Conservation (phyloP, 1,140 invertebrate genomes). For the Pseudomyrmex dendroicus region DNA sequence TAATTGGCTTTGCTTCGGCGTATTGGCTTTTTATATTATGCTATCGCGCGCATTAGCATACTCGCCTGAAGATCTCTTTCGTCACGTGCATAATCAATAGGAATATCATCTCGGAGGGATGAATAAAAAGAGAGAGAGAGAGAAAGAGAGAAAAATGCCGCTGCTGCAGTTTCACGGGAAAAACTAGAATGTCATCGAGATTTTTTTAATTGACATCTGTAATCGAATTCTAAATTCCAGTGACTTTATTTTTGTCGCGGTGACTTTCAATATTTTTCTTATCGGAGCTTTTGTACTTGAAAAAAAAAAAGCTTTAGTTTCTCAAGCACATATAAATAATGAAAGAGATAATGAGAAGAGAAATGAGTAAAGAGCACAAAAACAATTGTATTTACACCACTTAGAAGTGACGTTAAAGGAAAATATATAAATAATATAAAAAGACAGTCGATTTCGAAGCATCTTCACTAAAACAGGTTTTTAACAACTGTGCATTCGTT, state of each 20-base stretch:
- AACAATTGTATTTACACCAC: not conserved
- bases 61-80: slow-evolving; percentile 82
- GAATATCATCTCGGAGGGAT: slow-evolving; percentile 17
- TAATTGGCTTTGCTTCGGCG: slow-evolving; percentile 83
- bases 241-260: not conserved
- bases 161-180: slow-evolving; percentile 18
- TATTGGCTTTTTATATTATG: slow-evolving; percentile 78
- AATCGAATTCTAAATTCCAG: not conserved
- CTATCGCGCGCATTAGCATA: slow-evolving; percentile 80
- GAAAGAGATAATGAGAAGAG: not conserved
- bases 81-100: slow-evolving; percentile 82
- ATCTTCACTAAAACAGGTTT: no score
- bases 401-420: not conserved
- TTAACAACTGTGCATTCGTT: no score
- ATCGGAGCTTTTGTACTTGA: not conserved
- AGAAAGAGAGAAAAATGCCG: no score
- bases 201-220: not conserved
- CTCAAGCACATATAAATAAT: not conserved
- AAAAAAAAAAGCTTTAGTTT: not conserved
- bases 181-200: not conserved
- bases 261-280: not conserved
- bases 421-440: not conserved
- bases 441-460: no score
- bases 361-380: not conserved
- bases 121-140: not conserved